Evolutionary conservation across 1,140 invertebrate genomes (phyloP).

Genomic region (Drosophila dunni): DNA sequence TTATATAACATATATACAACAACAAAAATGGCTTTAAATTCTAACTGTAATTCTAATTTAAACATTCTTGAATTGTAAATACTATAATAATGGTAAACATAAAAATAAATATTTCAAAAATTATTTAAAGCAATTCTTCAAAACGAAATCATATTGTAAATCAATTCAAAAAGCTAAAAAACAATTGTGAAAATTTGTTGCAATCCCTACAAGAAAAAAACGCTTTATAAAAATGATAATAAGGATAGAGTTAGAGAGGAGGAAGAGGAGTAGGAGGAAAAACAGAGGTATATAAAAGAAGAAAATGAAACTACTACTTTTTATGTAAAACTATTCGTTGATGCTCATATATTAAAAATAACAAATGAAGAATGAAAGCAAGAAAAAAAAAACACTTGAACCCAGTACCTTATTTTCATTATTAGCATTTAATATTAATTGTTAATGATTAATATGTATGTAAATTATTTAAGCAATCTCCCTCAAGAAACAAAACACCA

Average conservation of each 20-base stretch:
- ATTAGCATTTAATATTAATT: slow-evolving; percentile 82
- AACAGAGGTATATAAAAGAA: slow-evolving; percentile 39
- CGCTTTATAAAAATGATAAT: slow-evolving; percentile 20
- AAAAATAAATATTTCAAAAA: slow-evolving; percentile 53
- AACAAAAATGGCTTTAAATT: slow-evolving; percentile 70
- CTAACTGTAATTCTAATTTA: slow-evolving; percentile 48
- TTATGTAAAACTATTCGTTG: slow-evolving; percentile 75
- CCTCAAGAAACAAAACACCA: slow-evolving; percentile 15
- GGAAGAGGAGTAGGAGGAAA: slow-evolving; percentile 36
- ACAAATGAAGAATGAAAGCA: slow-evolving; percentile 25
- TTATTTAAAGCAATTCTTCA: slow-evolving; percentile 12
- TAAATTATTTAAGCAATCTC: slow-evolving; percentile 77
- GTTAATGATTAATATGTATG: slow-evolving; percentile 80
- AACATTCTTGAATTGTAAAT: slow-evolving; percentile 79
- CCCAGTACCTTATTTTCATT: slow-evolving; percentile 84
- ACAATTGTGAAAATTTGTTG: slow-evolving; percentile 69
- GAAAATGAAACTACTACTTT: slow-evolving; percentile 59
- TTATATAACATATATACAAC: slow-evolving; percentile 30
- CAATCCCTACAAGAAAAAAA: slow-evolving; percentile 44
- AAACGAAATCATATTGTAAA: slow-evolving; percentile 1
- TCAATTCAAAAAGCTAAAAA: slow-evolving; percentile 33
- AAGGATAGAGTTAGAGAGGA: slow-evolving; percentile 34
- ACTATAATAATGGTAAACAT: slow-evolving; percentile 51
- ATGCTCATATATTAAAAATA: slow-evolving; percentile 64
- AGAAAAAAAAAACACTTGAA: slow-evolving; percentile 68